phyloP scores from a whole-genome alignment of 2,113 vertebrate genomes.

The Mormyrus iriodes region DNA sequence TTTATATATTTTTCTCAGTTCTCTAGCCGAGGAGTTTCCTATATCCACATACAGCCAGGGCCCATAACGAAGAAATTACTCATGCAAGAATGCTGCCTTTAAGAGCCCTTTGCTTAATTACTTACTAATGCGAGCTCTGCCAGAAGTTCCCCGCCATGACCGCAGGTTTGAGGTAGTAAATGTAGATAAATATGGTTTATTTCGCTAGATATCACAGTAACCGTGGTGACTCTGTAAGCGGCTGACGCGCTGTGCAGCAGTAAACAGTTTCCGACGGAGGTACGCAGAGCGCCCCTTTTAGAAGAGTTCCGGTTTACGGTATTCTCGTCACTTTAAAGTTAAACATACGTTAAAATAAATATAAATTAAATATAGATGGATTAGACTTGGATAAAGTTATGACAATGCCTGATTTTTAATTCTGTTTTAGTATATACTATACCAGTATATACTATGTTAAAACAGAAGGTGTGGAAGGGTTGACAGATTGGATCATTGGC shows the following conservation, averaged over 20 bases:
- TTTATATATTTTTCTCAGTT: not conserved
- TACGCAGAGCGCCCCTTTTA: not conserved
- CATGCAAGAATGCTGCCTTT: slow-evolving; percentile 21
- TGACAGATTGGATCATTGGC: not conserved
- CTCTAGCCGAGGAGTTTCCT: not conserved
- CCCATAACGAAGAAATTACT: slow-evolving; percentile 33
- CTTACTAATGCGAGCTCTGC: slow-evolving; percentile 74
- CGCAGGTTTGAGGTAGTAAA: slow-evolving; percentile 44
- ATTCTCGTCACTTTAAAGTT: not conserved
- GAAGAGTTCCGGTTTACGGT: not conserved
- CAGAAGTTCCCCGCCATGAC: slow-evolving; percentile 71
- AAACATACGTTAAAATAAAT: not conserved
- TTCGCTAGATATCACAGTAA: not conserved
- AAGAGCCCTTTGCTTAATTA: not conserved
- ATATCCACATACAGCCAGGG: slow-evolving; percentile 36
- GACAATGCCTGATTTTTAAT: not conserved
- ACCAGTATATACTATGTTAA: not conserved
- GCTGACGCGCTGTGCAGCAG: not conserved
- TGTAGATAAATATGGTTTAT: slow-evolving; percentile 32
- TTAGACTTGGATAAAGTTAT: too few relatives aligned
- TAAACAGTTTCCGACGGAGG: not conserved
- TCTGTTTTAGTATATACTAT: not conserved
- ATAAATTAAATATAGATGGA: not conserved
- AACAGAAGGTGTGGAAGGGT: not conserved
- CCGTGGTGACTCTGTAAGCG: not conserved